Base-by-base conservation (phyloP, 2,113 vertebrate genomes). In the Prionailurus bengalensis region DNA sequence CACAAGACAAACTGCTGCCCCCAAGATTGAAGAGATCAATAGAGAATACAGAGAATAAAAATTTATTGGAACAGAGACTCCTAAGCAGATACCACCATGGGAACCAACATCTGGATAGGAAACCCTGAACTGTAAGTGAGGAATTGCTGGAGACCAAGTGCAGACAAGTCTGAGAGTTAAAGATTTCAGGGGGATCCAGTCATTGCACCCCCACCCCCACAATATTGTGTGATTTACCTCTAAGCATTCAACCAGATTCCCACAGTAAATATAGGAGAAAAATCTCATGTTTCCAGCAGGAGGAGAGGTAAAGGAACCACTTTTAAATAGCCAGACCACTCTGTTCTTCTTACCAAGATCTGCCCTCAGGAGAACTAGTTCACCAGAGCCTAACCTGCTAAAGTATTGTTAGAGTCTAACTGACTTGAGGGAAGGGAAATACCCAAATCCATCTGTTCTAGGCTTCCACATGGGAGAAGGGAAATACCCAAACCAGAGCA, bases 321-420 rank as follows among this genome's bases (percentile, higher is more conserved):
- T 58, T 29, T 55, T 55, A 48, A 82, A 36, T 16, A 88, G 33
- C 45, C 10, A 58, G 36, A 79, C 23, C 15, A 45, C 15, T 23
- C 36, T 74, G 6, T 45, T 83, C 74, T 45, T 83, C 74, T 82
- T 76, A 66, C 58, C 14, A 61, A 96, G 84, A 10, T 70, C 84
- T 63, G 13, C 27, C 42, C 82, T 95, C 42, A 16, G 65, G 51
- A 31, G 15, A 42, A 95, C 73, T 65, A 74, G 74, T 23, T 78
- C 21, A 91, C 31, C 12, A 31, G 39, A 58, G 25, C 53, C 68
- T 83, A 68, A 58, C 13, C 31, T 78, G 29, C 36, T 78, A 45
- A n/a, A n/a, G 19, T 83, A 29, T 73, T 80, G 81, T 42, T 83
- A 87, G 33, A 87, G 16, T 55, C 65, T 87, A 45, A 63, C 33